These are phyloP conservation scores for Electrona antarctica DNA, from an alignment of 2,113 vertebrate species.

Conservation along the genomic window DNA sequence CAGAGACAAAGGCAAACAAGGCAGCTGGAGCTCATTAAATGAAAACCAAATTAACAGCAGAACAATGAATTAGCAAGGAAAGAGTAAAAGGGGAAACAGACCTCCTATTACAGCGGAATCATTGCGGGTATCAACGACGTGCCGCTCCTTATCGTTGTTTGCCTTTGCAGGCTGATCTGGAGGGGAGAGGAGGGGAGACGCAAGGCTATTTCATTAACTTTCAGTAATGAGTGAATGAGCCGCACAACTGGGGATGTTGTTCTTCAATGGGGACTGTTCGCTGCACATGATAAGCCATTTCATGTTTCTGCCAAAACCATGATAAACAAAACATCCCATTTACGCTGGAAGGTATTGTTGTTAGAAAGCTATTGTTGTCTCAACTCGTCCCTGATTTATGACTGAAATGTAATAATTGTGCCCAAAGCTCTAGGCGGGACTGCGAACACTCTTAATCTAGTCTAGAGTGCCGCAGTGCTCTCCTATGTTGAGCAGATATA, in stretches of 20 bases:
- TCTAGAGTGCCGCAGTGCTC: neutral
- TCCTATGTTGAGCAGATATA: neutral
- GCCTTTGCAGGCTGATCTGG: conserved; percentile 88
- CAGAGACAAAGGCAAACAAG: conserved; percentile 50
- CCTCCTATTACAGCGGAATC: conserved; percentile 88
- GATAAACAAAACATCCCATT: conserved; percentile 2
- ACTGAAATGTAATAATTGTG: neutral
- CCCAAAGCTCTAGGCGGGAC: neutral
- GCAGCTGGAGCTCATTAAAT: conserved; percentile 54
- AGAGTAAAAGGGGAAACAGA: conserved; percentile 43
- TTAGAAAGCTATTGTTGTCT: neutral
- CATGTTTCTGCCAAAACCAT: neutral
- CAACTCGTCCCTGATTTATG: neutral
- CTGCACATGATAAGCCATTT: neutral
- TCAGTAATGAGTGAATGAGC: conserved; percentile 2
- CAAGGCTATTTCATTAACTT: conserved; percentile 27
- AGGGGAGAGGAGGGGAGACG: conserved; percentile 40
- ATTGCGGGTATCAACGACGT: conserved; percentile 81
- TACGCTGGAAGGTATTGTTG: neutral
- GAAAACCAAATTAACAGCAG: conserved; percentile 51
- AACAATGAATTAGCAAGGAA: conserved; percentile 31
- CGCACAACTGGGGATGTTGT: neutral
- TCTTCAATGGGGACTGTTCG: neutral
- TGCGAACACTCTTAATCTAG: neutral
- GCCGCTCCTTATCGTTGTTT: conserved; percentile 85